Conservation (phyloP, 2,113 vertebrate genomes). For the Leucosticte australis region DNA sequence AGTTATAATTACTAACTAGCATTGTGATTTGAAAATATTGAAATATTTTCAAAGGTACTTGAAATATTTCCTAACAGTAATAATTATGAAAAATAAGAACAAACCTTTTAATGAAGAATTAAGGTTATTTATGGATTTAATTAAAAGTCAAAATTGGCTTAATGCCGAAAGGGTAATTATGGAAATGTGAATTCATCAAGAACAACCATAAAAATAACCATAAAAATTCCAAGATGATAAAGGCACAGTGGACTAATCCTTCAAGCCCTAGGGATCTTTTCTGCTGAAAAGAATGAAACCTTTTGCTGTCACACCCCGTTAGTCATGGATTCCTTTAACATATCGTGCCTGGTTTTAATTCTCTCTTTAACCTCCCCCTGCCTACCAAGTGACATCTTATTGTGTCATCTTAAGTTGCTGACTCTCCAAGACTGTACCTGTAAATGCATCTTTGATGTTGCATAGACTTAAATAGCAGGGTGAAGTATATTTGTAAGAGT, state of each 20-base stretch:
- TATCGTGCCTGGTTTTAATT: slow-evolving; percentile 74
- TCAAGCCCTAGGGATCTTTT: slow-evolving; percentile 73
- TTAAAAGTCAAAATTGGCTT: slow-evolving; percentile 78
- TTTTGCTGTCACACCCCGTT: slow-evolving; percentile 79
- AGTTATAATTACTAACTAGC: slow-evolving; percentile 64
- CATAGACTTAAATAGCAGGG: background rate
- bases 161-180: slow-evolving; percentile 69
- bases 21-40: slow-evolving; percentile 63
- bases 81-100: slow-evolving; percentile 70
- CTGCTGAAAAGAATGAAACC: slow-evolving; percentile 77
- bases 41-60: too few species aligned
- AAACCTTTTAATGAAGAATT: slow-evolving; percentile 76
- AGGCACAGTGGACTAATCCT: slow-evolving; percentile 72
- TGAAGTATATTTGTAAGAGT: background rate
- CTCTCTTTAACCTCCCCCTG: slow-evolving; percentile 64
- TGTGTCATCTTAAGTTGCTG: slow-evolving; percentile 50
- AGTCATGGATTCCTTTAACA: slow-evolving; percentile 81
- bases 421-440: slow-evolving; percentile 33
- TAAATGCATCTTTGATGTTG: slow-evolving; percentile 10
- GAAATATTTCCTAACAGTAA: slow-evolving; percentile 75
- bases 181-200: slow-evolving; percentile 78
- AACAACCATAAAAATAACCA: slow-evolving; percentile 78
- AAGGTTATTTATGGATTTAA: slow-evolving; percentile 80
- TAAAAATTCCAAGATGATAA: slow-evolving; percentile 84
- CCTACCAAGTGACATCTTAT: slow-evolving; percentile 68